phyloP scores from a whole-genome alignment of 2,888 invertebrate species.

The Bibio marci region DNA sequence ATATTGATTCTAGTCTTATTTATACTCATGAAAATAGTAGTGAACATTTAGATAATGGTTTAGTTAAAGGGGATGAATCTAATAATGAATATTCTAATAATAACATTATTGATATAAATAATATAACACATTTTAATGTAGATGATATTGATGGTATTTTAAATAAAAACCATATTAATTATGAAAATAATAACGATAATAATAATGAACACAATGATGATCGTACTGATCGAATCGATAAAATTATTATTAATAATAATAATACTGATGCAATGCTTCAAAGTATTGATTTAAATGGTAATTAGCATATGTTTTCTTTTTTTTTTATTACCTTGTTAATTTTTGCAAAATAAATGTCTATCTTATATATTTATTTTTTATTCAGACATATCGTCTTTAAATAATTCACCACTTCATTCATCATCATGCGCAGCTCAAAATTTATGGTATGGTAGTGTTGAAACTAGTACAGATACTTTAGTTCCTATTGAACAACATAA shows the following conservation, averaged over 20 bases:
- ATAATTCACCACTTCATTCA: conserved; percentile 7
- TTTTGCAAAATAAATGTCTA: conserved; percentile 3
- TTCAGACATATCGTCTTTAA: conserved; percentile 3
- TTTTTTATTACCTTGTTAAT: conserved; percentile 4
- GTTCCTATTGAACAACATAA: conserved; percentile 19
- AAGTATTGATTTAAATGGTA: conserved; percentile 19
- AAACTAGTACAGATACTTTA: conserved; percentile 37
- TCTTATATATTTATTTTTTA: not conserved
- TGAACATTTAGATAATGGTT: conserved; percentile 5
- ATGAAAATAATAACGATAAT: no score
- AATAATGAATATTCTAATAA: no score
- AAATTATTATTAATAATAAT: not conserved
- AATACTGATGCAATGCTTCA: conserved; percentile 13
- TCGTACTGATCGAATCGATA: not conserved
- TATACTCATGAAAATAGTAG: conserved; percentile 3
- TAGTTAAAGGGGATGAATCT: not conserved
- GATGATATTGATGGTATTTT: no score
- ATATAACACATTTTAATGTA: no score
- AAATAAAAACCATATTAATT: no score
- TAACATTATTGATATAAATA: no score
- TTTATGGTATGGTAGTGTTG: conserved; percentile 22
- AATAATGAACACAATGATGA: no score
- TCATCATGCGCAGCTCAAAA: conserved; percentile 10
- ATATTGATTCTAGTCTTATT: conserved; percentile 5
- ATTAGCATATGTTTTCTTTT: conserved; percentile 1